Percentiles rank a stretch among this genome's conserved stretches.
Evolutionary conservation across 2,797 vertebrate genomes (phyloP).

Genomic region (Gymnopithys bicolor): DNA sequence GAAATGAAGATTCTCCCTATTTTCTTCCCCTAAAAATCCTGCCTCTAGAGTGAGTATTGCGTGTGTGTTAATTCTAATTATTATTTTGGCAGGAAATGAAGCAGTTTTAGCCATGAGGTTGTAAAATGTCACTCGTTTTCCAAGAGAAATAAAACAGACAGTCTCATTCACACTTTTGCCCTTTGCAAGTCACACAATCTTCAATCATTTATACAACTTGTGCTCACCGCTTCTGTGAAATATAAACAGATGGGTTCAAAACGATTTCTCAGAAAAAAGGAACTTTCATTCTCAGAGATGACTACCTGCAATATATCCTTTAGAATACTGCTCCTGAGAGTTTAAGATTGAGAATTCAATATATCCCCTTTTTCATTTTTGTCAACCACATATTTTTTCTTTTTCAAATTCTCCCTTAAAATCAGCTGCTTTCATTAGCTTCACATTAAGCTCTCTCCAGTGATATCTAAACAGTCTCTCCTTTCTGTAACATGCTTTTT

Average conservation of each 20-base stretch:
- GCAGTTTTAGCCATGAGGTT: not conserved
- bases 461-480: not conserved
- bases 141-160: conserved; percentile 38
- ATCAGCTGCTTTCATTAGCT: not conserved
- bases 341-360: not conserved
- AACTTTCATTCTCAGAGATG: conserved; percentile 25
- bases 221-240: not conserved
- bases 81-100: conserved; percentile 29
- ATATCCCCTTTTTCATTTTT: not conserved
- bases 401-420: not conserved
- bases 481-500: not conserved
- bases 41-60: not conserved
- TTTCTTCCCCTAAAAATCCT: not conserved
- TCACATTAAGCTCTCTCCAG: not conserved
- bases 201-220: conserved; percentile 30
- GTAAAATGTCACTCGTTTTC: conserved; percentile 18
- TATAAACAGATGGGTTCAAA: conserved; percentile 59
- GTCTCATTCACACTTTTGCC: conserved; percentile 37
- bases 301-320: conserved; percentile 29
- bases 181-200: conserved; percentile 43
- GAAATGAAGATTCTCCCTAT: not conserved
- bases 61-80: not conserved
- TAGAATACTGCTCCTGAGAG: not conserved
- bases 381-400: not conserved
- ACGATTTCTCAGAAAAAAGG: conserved; percentile 40